These are phyloP conservation scores for Harpagus bidentatus DNA, from an alignment of 2,113 vertebrate species.

Conservation along the genomic window DNA sequence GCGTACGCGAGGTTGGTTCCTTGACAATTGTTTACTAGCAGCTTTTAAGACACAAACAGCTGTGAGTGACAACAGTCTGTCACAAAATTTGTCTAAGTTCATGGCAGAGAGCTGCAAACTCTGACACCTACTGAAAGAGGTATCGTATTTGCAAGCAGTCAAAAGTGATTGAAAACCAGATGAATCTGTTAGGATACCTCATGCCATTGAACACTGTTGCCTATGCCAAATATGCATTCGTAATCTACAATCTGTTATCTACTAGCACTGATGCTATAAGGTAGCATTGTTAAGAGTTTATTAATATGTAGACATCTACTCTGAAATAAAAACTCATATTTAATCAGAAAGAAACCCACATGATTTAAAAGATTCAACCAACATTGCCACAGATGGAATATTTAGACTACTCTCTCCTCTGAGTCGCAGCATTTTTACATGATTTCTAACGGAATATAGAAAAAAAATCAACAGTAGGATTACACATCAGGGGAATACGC, in stretches of 20 bases:
- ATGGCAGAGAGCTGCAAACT: constrained; percentile 63
- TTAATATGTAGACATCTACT: constrained; percentile 8
- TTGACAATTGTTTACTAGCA: constrained; percentile 67
- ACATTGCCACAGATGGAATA: neutral
- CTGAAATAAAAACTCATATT: neutral
- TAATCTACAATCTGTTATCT: constrained; percentile 53
- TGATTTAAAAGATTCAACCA: neutral
- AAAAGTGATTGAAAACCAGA: constrained; percentile 56
- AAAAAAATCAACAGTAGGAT: neutral
- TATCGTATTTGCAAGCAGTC: constrained; percentile 49
- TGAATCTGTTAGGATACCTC: constrained; percentile 47
- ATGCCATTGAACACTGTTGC: constrained; percentile 62
- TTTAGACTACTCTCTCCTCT: neutral
- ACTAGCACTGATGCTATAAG: constrained; percentile 23
- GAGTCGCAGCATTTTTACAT: neutral
- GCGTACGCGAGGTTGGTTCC: constrained; percentile 37
- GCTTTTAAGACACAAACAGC: constrained; percentile 65
- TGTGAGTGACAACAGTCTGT: constrained; percentile 68
- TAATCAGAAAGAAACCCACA: neutral
- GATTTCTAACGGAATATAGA: neutral
- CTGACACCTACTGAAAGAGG: constrained; percentile 62
- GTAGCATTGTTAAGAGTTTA: constrained; percentile 18
- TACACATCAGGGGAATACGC: neutral
- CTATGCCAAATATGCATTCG: constrained; percentile 60
- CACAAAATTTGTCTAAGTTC: constrained; percentile 65